Evolutionary conservation across 2,113 vertebrate genomes (phyloP).

Genomic region (Larimichthys polyactis): DNA sequence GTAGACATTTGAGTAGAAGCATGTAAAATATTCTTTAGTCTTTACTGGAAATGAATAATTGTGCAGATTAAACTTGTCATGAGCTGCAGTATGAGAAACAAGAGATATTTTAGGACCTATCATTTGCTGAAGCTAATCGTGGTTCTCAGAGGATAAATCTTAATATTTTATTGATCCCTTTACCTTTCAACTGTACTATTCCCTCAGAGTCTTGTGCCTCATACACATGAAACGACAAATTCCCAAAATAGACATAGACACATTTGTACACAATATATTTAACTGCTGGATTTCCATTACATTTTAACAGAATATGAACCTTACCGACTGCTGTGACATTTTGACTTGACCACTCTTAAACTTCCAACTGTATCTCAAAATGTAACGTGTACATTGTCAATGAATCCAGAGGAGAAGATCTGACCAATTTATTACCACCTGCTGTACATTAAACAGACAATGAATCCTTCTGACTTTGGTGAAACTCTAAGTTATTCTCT

Average conservation of each 20-base stretch:
- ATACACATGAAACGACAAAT: neutral
- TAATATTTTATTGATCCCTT: neutral
- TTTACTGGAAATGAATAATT: neutral
- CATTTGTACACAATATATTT: neutral
- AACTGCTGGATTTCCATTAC: neutral
- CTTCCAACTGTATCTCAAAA: neutral
- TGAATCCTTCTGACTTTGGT: neutral
- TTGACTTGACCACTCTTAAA: neutral
- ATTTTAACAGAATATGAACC: neutral
- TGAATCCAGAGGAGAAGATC: too few relatives aligned
- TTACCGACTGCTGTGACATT: neutral
- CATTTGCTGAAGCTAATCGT: neutral
- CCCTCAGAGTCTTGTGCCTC: neutral
- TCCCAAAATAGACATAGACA: neutral
- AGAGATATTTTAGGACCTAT: neutral
- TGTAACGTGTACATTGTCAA: neutral
- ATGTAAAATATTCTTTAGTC: neutral
- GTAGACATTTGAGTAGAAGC: neutral
- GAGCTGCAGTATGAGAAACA: neutral
- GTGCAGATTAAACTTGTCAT: neutral
- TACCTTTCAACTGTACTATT: neutral
- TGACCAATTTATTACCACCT: neutral
- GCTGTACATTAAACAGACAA: neutral
- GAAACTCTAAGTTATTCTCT: neutral
- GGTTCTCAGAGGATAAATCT: neutral